phyloP scores from a whole-genome alignment of 1,140 invertebrate genomes.

The Eriosoma lanigerum region DNA sequence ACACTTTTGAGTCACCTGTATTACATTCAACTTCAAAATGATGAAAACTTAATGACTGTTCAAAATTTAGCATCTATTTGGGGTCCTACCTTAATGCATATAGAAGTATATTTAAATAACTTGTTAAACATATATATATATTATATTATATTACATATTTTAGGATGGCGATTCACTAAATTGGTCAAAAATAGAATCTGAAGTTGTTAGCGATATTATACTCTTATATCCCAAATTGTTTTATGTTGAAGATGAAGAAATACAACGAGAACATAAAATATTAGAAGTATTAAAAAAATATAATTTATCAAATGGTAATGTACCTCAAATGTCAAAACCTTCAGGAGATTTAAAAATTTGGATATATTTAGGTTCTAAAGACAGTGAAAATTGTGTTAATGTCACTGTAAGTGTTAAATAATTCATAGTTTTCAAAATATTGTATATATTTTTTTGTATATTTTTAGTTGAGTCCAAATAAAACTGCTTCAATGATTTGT shows the following conservation, averaged over 20 bases:
- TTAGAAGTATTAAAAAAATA: slow-evolving; percentile 70
- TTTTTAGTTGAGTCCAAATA: slow-evolving; percentile 72
- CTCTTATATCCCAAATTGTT: slow-evolving; percentile 65
- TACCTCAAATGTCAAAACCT: slow-evolving; percentile 64
- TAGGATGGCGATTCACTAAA: slow-evolving; percentile 56
- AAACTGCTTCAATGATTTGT: slow-evolving; percentile 74
- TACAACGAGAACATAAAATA: slow-evolving; percentile 71
- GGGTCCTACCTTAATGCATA: slow-evolving; percentile 79
- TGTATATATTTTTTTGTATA: not conserved
- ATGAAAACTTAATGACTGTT: slow-evolving; percentile 76
- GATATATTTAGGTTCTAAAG: slow-evolving; percentile 67
- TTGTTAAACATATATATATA: not conserved
- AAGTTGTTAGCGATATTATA: slow-evolving; percentile 72
- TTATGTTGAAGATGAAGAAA: slow-evolving; percentile 63
- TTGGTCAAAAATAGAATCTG: slow-evolving; percentile 68
- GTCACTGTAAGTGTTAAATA: slow-evolving; percentile 62
- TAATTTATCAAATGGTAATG: slow-evolving; percentile 61
- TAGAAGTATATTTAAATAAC: slow-evolving; percentile 60
- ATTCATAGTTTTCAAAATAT: slow-evolving; percentile 10
- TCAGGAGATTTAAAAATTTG: slow-evolving; percentile 81
- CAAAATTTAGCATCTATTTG: slow-evolving; percentile 81
- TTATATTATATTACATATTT: slow-evolving; percentile 12
- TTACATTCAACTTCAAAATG: slow-evolving; percentile 72
- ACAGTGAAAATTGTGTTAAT: slow-evolving; percentile 65
- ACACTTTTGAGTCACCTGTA: slow-evolving; percentile 77